A percentile compares a stretch with the other conserved stretches of the same genome.
Conservation (phyloP, 1,140 invertebrate species). For the Druon quercuslanigerum region DNA sequence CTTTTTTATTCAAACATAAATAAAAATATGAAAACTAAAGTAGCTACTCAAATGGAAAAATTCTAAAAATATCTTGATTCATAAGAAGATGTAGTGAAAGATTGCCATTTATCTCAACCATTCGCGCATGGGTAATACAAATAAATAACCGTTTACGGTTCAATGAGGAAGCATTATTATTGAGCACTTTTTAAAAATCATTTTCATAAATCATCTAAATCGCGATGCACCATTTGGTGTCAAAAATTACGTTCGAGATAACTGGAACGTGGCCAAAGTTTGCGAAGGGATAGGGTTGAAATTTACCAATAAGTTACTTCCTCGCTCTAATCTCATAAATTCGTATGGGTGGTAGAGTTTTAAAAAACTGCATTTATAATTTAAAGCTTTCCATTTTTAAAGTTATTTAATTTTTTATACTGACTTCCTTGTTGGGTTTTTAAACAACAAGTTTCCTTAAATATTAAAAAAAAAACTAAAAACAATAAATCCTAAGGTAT, state of each 20-base stretch:
- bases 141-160: background rate
- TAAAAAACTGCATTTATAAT: background rate
- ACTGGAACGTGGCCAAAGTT: background rate
- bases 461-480: too few relatives aligned
- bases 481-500: too few relatives aligned
- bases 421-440: too few relatives aligned
- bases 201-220: background rate
- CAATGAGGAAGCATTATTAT: background rate
- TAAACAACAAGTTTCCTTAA: too few relatives aligned
- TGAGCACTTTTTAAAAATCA: background rate
- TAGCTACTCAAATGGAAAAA: too few relatives aligned
- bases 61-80: too few relatives aligned
- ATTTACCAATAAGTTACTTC: background rate
- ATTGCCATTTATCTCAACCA: too few relatives aligned
- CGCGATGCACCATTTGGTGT: background rate
- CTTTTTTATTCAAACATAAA: too few relatives aligned
- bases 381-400: too few relatives aligned
- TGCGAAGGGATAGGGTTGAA: background rate
- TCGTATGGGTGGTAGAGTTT: background rate
- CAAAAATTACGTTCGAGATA: background rate
- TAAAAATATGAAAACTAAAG: too few relatives aligned
- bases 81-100: too few relatives aligned
- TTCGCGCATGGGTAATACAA: background rate
- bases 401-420: too few relatives aligned
- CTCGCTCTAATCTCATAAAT: background rate